Evolutionary conservation across 2,888 invertebrate genomes (phyloP).

Genomic region (Heliconius ethilla): DNA sequence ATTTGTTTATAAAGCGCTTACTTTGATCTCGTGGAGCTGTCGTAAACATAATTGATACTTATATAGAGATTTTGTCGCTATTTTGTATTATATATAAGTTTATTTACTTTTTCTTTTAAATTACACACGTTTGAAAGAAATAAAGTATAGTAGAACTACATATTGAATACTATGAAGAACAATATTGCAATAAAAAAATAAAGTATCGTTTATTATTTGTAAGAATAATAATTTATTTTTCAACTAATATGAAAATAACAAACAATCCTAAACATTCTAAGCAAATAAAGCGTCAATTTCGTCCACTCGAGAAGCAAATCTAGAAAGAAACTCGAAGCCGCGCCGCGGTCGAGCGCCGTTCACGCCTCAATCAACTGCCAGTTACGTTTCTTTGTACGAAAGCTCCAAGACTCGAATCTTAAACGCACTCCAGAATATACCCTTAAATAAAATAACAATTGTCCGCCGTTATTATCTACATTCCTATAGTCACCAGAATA

Average conservation of each 20-base stretch:
- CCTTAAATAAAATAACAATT: slow-evolving; percentile 31
- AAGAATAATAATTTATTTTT: too few relatives aligned
- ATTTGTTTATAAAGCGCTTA: slow-evolving; percentile 56
- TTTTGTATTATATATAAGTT: neutral
- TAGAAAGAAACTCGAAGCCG: slow-evolving; percentile 76
- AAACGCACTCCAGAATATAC: slow-evolving; percentile 35
- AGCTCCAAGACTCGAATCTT: slow-evolving; percentile 60
- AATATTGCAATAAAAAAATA: neutral
- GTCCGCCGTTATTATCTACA: slow-evolving; percentile 15
- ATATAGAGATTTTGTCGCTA: slow-evolving; percentile 10
- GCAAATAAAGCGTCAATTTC: slow-evolving; percentile 79
- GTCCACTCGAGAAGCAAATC: slow-evolving; percentile 78
- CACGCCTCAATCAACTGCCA: slow-evolving; percentile 80
- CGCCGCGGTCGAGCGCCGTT: slow-evolving; percentile 75
- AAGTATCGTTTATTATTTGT: too few relatives aligned
- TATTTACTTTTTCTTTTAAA: neutral
- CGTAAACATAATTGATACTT: slow-evolving; percentile 46
- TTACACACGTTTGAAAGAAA: neutral
- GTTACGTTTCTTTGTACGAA: slow-evolving; percentile 74
- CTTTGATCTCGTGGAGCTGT: slow-evolving; percentile 45
- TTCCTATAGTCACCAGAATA: slow-evolving; percentile 12
- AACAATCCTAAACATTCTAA: slow-evolving; percentile 65
- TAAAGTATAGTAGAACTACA: neutral
- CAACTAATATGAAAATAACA: neutral
- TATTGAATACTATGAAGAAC: neutral